phyloP scores from a whole-genome alignment of 2,113 vertebrate species.

The Seriola aureovittata region DNA sequence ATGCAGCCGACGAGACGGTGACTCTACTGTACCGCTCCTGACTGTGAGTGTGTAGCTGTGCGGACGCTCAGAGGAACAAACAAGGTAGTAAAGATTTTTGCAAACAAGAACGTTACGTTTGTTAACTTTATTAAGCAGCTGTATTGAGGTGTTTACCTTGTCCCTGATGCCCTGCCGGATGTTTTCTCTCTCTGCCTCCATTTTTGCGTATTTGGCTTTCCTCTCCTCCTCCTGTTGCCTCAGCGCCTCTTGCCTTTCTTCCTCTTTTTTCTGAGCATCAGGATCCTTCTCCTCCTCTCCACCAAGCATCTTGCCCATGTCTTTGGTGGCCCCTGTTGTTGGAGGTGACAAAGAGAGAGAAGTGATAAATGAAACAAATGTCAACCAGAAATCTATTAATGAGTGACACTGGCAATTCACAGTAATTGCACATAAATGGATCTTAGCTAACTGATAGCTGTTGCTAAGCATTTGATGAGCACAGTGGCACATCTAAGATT shows the following conservation, averaged over 20 bases:
- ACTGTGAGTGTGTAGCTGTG: no score
- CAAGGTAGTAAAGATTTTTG: no score
- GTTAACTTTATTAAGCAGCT: not conserved
- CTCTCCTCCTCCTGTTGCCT: conserved; percentile 94
- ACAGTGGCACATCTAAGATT: not conserved
- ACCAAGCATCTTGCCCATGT: conserved; percentile 84
- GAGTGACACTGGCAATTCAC: not conserved
- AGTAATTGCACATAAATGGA: conserved; percentile 23
- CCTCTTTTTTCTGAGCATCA: conserved; percentile 93
- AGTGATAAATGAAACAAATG: conserved; percentile 2
- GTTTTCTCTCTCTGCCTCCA: conserved; percentile 93
- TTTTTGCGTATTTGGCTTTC: conserved; percentile 93
- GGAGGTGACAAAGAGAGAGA: conserved; percentile 16
- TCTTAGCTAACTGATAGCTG: not conserved
- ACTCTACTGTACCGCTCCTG: no score
- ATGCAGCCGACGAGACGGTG: no score
- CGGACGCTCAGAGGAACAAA: no score
- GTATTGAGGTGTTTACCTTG: conserved; percentile 83
- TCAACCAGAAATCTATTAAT: not conserved
- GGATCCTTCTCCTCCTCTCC: conserved; percentile 85
- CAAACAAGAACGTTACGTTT: no score
- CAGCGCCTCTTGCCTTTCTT: conserved; percentile 92
- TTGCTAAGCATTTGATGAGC: conserved; percentile 13
- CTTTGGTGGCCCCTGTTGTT: conserved; percentile 87
- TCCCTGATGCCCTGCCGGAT: conserved; percentile 94